phyloP scores from a whole-genome alignment of 2,888 invertebrate species.

The Phortica okadai region DNA sequence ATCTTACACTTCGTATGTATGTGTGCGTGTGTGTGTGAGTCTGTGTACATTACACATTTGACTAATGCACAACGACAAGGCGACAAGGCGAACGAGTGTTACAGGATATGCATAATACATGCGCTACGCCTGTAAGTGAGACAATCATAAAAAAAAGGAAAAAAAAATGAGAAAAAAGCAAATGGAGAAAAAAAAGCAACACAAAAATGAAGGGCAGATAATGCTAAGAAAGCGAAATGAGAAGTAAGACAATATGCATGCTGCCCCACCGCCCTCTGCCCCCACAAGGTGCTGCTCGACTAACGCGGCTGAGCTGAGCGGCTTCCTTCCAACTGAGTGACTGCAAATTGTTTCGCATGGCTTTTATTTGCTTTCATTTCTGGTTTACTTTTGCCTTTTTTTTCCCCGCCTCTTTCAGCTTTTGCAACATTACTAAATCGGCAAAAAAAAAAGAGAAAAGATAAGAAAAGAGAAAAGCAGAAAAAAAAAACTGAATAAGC shows the following conservation, averaged over 20 bases:
- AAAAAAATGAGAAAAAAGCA: slow-evolving; percentile 42
- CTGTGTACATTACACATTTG: slow-evolving; percentile 57
- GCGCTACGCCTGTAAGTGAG: slow-evolving; percentile 36
- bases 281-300: not conserved
- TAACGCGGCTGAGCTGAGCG: not conserved
- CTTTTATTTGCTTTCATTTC: slow-evolving; percentile 25
- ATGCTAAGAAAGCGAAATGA: not conserved
- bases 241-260: slow-evolving; percentile 22
- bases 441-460: not conserved
- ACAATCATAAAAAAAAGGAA: slow-evolving; percentile 22
- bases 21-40: not conserved
- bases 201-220: slow-evolving; percentile 9
- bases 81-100: slow-evolving; percentile 64
- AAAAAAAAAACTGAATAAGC: slow-evolving; percentile 2
- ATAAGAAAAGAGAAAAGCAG: not conserved
- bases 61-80: slow-evolving; percentile 72
- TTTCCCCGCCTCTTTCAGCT: slow-evolving; percentile 14
- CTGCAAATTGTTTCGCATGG: slow-evolving; percentile 25
- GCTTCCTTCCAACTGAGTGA: slow-evolving; percentile 26
- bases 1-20: not conserved
- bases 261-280: not conserved
- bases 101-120: slow-evolving; percentile 72
- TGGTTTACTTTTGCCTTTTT: slow-evolving; percentile 4
- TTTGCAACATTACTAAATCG: not conserved
- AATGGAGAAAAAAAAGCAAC: not conserved